Base-by-base conservation (phyloP, 1,140 invertebrate genomes). In the Myzus persicae region DNA sequence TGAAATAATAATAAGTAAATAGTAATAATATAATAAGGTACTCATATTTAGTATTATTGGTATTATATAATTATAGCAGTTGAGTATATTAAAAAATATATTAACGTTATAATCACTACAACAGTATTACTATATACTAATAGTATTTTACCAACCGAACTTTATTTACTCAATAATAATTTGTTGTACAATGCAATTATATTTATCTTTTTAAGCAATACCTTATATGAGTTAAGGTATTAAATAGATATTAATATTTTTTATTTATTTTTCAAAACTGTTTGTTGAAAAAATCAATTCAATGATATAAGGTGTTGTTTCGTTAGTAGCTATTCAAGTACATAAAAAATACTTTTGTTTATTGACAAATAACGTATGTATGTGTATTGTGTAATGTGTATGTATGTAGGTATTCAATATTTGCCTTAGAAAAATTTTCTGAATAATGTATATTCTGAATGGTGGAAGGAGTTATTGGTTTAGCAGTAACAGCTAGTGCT, bases 331-430 rank as follows among this genome's bases (percentile, higher is more conserved):
- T 38, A 40, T 36, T 38, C 20, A 38, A 51, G n/a, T 2, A n/a
- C 46, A 87, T 46, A 46, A 46, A 85, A 46, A n/a, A 46, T 46
- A 26, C 51, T 51, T 89, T 88, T 51, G n/a, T 89, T 89, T 89
- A 11, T 51, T 51, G 44, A 48, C 46, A 89, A 89, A 89, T 51
- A 51, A 51, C 22, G 7, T 36, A 24, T 38, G 9, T 85, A 2
- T 36, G n/a, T 51, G 0, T 51, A n/a, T 18, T n/a, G 59, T 51
- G 0, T 51, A n/a, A n/a, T n/a, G 59, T 51, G 8, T 89, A 51
- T 24, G 7, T 51, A 38, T 89, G 20, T 42, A 42, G 38, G 9
- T 48, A 46, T 87, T 40, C 26, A 36, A 48, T 89, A 51, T 89
- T 89, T 89, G 18, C 87, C 6, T 38, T 89, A 1, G 22, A 26